Evolutionary conservation across 2,113 vertebrate species (phyloP).

Genomic region (Gadus macrocephalus): DNA sequence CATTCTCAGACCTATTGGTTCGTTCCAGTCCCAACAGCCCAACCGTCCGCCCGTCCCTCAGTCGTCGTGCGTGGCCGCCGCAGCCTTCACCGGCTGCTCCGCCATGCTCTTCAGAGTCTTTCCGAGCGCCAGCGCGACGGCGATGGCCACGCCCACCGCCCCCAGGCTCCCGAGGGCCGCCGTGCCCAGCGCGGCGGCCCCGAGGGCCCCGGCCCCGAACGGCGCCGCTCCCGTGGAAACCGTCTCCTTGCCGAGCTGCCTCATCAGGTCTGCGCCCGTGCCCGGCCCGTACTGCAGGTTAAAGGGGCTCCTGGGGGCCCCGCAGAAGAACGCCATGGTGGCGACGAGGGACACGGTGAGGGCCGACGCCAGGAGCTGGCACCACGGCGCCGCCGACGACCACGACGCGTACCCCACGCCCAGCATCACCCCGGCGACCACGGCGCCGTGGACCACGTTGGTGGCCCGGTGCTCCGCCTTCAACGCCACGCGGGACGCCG

Average conservation of each 20-base stretch:
- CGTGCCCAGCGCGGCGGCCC: conserved; percentile 46
- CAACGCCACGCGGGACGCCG: conserved; percentile 45
- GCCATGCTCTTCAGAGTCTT: conserved; percentile 40
- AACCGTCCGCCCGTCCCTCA: conserved; percentile 23
- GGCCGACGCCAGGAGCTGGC: neutral
- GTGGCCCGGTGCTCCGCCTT: conserved; percentile 22
- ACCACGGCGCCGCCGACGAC: conserved; percentile 6
- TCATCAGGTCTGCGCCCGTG: conserved; percentile 46
- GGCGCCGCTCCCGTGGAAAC: conserved; percentile 57
- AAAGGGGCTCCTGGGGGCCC: conserved; percentile 56
- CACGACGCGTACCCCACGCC: conserved; percentile 10
- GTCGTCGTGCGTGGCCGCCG: conserved; percentile 1
- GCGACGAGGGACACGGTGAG: conserved; percentile 34
- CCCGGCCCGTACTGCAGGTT: conserved; percentile 44
- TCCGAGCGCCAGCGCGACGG: conserved; percentile 45
- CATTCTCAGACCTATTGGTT: too few relatives aligned
- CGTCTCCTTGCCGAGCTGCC: conserved; percentile 60
- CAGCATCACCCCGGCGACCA: conserved; percentile 18
- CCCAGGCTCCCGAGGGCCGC: conserved; percentile 56
- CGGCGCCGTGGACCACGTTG: conserved; percentile 16
- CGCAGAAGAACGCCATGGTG: conserved; percentile 42
- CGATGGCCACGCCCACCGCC: conserved; percentile 45
- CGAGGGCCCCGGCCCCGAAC: conserved; percentile 53
- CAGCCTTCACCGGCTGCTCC: conserved; percentile 23
- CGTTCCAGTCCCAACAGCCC: too few relatives aligned